Conservation (phyloP, 2,113 vertebrate genomes). For the Hylia prasina region DNA sequence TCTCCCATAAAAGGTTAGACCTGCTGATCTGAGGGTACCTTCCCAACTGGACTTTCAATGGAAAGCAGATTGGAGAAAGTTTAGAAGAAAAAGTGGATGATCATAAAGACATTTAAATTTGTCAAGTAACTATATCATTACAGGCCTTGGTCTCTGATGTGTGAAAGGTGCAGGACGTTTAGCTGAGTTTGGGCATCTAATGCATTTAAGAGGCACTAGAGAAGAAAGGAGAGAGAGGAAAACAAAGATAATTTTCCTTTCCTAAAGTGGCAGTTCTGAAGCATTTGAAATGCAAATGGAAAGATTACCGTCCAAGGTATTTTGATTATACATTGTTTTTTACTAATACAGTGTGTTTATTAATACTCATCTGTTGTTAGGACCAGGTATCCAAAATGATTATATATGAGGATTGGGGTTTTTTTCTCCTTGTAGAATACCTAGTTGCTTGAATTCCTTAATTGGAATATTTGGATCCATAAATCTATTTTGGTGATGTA, state of each 20-base stretch:
- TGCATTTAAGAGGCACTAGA: background rate
- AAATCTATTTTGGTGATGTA: background rate
- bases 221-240: background rate
- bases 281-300: background rate
- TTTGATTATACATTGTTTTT: background rate
- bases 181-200: background rate
- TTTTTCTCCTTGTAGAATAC: background rate
- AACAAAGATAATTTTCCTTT: background rate
- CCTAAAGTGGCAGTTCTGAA: background rate
- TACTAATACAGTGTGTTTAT: background rate
- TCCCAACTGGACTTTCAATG: background rate
- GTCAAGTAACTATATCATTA: background rate
- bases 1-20: background rate
- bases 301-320: background rate
- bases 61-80: background rate
- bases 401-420: fast-evolving
- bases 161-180: background rate
- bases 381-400: background rate
- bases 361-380: background rate
- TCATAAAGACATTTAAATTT: background rate
- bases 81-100: background rate
- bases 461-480: background rate
- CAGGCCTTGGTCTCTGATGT: background rate
- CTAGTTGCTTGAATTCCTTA: background rate
- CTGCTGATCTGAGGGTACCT: background rate